These are phyloP conservation scores for Rhopalosiphum nymphaeae DNA, from an alignment of 2,888 invertebrate species.

Conservation along the genomic window DNA sequence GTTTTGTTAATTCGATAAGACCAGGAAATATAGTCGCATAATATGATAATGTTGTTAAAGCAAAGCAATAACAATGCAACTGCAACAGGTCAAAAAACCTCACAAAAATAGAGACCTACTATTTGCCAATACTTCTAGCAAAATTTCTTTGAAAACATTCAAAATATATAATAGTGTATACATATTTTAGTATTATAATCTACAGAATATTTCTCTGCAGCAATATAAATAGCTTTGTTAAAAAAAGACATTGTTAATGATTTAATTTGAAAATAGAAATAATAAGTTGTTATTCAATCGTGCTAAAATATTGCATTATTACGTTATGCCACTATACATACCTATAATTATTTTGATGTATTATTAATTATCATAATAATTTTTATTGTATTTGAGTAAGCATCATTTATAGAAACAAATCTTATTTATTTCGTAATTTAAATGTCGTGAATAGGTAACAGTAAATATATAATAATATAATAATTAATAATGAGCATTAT, in stretches of 20 bases:
- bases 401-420: background rate
- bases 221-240: background rate
- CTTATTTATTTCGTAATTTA: background rate
- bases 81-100: constrained; percentile 23
- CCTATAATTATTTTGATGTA: background rate
- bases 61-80: constrained; percentile 30
- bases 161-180: background rate
- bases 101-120: background rate
- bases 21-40: constrained; percentile 18
- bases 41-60: background rate
- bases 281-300: background rate
- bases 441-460: background rate
- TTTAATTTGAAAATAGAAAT: background rate
- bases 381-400: background rate
- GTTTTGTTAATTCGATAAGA: background rate
- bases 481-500: background rate
- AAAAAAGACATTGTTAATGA: background rate
- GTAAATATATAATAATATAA: background rate
- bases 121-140: background rate
- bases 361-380: background rate
- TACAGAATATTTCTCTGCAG: background rate
- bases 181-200: background rate
- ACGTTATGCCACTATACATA: background rate
- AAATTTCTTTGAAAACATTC: background rate
- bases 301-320: background rate